Percentiles rank a stretch among this genome's conserved stretches.
Conservation (phyloP, 2,797 vertebrate genomes). For the Thamnophis elegans region DNA sequence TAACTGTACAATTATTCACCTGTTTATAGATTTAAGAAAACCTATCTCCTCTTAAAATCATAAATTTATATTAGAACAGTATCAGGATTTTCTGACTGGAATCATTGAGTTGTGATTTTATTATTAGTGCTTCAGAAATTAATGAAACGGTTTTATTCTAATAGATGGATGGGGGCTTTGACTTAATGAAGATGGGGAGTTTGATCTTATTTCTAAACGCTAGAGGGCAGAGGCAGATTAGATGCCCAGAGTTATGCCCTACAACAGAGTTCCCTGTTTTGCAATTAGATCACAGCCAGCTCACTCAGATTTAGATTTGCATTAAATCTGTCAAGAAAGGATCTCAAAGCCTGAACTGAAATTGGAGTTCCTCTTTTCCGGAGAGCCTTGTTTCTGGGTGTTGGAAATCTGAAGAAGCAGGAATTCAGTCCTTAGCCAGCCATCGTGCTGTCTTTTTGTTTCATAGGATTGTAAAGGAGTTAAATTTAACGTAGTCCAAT, state of each 20-base stretch:
- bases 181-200: slow-evolving; percentile 43
- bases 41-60: not conserved
- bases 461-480: slow-evolving; percentile 26
- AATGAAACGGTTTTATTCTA: slow-evolving; percentile 48
- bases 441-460: slow-evolving; percentile 15
- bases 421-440: slow-evolving; percentile 12
- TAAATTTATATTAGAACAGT: not conserved
- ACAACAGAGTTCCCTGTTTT: slow-evolving; percentile 38
- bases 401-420: slow-evolving; percentile 26
- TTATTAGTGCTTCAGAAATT: not conserved
- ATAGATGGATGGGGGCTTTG: slow-evolving; percentile 45
- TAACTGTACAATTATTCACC: not conserved
- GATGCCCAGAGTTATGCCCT: slow-evolving; percentile 71
- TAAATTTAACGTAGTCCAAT: slow-evolving; percentile 40
- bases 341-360: slow-evolving; percentile 20
- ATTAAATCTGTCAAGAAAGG: slow-evolving; percentile 55
- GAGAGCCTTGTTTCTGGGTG: slow-evolving; percentile 24
- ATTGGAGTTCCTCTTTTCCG: slow-evolving; percentile 3
- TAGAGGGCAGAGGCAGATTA: slow-evolving; percentile 78
- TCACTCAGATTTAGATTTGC: slow-evolving; percentile 59
- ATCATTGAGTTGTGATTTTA: not conserved
- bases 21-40: not conserved
- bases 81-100: not conserved
- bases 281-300: slow-evolving; percentile 54
- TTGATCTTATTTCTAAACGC: slow-evolving; percentile 78